Conservation (phyloP, 2,113 vertebrate genomes). For the Heterocephalus glaber region DNA sequence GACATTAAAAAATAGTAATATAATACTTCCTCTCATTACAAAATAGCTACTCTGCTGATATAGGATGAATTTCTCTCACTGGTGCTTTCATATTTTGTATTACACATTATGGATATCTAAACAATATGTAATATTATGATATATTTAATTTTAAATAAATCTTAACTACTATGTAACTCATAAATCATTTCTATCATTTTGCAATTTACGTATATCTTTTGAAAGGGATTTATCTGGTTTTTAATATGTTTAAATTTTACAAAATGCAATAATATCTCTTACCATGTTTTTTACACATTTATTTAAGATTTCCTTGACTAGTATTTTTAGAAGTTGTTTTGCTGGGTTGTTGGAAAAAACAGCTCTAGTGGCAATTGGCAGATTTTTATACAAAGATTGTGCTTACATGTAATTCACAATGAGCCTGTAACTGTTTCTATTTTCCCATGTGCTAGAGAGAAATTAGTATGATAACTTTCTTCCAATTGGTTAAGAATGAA, state of each 20-base stretch:
- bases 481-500: not conserved
- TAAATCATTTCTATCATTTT: not conserved
- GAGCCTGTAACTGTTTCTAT: not conserved
- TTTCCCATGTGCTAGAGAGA: not conserved
- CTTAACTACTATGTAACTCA: not conserved
- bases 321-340: not conserved
- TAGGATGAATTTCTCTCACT: not conserved
- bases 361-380: not conserved
- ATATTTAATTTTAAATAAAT: not conserved
- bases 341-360: not conserved
- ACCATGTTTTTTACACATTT: not conserved
- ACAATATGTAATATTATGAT: not conserved
- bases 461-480: not conserved
- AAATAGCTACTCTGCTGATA: not conserved
- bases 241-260: slow-evolving; percentile 18
- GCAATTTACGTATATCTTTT: not conserved
- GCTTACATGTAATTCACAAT: not conserved
- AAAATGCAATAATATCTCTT: not conserved
- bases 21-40: not conserved
- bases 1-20: not conserved
- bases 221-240: not conserved
- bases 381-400: not conserved
- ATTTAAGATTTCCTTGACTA: not conserved
- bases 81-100: not conserved
- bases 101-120: not conserved